Evolutionary conservation across 2,797 vertebrate species (phyloP), one percentile per base, ranked within the genome.

Genomic region (Kryptopterus vitreolus): DNA sequence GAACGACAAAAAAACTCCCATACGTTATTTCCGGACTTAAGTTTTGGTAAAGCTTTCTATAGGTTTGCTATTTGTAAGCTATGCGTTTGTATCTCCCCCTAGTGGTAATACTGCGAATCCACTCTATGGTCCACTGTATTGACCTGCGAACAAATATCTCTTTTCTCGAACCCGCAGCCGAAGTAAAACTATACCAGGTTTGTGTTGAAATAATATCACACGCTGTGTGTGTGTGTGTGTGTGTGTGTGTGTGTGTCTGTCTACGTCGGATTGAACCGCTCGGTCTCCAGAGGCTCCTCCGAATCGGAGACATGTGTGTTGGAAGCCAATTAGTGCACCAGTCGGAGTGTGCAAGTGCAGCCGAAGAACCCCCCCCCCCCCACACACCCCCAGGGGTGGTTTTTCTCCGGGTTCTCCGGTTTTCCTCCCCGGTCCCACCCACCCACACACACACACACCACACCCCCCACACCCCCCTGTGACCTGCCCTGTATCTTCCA

Each of bases 251-350:
- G n/a, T n/a, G 48, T 58, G 52, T 58, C 15, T 81, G 26, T 71
- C 4, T 53, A 62, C 24, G 26, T 62, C 57, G 7, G 33, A 29
- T 43, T 71, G 65, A 84, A 59, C 22, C 20, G 11, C 5, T 48
- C 50, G 26, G 62, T 57, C 68, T 73, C 69, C 13, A 69, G 31
- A 3, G 16, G 63, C 31, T 52, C 15, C 52, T 16, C 55, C 26
- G 53, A 70, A 75, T 58, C 35, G 11, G 50, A 73, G 63, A 76
- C 55, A 38, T 75, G 77, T 77, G 58, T 69, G 50, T 57, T 57
- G 61, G 46, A 80, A 81, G 55, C 76, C 72, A 77, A 81, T 86
- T 84, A 84, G 81, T 58, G 72, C 65, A 15, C 12, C 38, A 74
- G 69, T 20, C 63, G 57, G 59, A 53, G 71, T 74, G 29, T 46